Conservation (phyloP, 2,888 invertebrate genomes). For the Phorcus lineatus region DNA sequence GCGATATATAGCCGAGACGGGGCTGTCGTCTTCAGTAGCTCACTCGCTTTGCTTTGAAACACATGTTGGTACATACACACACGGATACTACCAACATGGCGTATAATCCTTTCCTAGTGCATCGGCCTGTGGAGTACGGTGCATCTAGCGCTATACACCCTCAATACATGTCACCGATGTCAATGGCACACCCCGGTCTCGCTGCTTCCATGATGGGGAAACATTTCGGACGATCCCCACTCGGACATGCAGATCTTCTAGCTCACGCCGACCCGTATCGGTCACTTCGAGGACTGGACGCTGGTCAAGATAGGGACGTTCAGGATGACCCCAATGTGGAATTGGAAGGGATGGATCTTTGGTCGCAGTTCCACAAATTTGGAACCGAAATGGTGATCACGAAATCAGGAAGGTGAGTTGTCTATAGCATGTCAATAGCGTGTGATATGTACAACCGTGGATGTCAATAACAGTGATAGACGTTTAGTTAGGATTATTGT, state of each 20-base stretch:
- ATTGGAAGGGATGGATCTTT: conserved; percentile 96
- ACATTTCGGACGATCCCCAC: conserved; percentile 18
- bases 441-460: no score
- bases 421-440: background rate
- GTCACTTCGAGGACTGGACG: conserved; percentile 78
- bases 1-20: conserved; percentile 24
- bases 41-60: background rate
- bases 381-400: conserved; percentile 99
- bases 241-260: conserved; percentile 9
- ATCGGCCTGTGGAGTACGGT: conserved; percentile 24
- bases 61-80: background rate
- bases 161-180: conserved; percentile 16
- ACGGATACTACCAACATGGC: conserved; percentile 22
- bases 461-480: background rate
- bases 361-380: conserved; percentile 98
- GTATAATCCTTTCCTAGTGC: conserved; percentile 26
- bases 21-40: background rate
- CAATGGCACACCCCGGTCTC: conserved; percentile 22
- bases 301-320: conserved; percentile 84
- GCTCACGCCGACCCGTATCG: conserved; percentile 49
- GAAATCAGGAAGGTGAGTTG: conserved; percentile 96
- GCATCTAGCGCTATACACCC: background rate
- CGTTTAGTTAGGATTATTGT: no score
- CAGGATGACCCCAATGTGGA: conserved; percentile 99
- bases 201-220: conserved; percentile 15